Evolutionary conservation across 2,797 vertebrate species (phyloP).

Genomic region (Pteropus rufus): DNA sequence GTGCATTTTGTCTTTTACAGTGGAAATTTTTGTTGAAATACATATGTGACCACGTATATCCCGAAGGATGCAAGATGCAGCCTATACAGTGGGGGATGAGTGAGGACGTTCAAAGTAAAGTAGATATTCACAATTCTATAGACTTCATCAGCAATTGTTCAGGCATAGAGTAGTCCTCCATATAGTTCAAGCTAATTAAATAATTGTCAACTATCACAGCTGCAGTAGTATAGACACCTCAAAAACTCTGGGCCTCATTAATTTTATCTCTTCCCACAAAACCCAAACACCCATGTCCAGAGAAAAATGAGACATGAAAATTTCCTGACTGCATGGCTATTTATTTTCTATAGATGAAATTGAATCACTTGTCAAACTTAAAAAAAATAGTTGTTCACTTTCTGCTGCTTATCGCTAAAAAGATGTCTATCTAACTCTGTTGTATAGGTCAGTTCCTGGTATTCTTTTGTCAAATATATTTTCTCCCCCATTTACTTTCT

Average conservation of each 20-base stretch:
- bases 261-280: slow-evolving; percentile 23
- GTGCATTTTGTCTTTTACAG: background rate
- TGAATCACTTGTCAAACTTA: slow-evolving; percentile 78
- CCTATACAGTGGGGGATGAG: background rate
- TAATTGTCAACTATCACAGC: background rate
- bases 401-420: slow-evolving; percentile 73
- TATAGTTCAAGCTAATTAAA: background rate
- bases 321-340: background rate
- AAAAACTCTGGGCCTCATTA: background rate
- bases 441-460: background rate
- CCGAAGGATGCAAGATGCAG: background rate
- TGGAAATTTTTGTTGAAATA: background rate
- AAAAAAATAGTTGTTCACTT: slow-evolving; percentile 68
- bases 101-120: background rate
- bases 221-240: background rate
- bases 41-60: background rate
- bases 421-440: background rate
- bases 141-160: background rate
- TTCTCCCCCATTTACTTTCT: background rate
- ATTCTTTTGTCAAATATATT: background rate
- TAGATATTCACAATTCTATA: background rate
- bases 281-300: background rate
- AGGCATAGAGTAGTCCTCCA: background rate
- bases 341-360: slow-evolving; percentile 73
- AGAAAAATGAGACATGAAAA: background rate